Conservation (phyloP, 2,113 vertebrate species). For the Gallinago media region DNA sequence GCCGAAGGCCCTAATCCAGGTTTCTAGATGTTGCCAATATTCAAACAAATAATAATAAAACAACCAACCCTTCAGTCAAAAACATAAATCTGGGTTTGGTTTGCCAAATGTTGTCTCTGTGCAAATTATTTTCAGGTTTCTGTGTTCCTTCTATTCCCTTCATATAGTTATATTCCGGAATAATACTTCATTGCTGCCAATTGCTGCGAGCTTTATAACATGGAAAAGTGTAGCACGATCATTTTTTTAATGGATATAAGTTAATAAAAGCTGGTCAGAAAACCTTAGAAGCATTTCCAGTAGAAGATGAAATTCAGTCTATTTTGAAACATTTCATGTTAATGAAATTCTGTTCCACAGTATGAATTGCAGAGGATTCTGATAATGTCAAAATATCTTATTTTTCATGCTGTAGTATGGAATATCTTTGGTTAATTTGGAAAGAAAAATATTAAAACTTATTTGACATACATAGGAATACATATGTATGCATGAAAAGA, state of each 20-base stretch:
- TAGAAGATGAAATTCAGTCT: background rate
- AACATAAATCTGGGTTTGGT: background rate
- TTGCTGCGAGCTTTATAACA: background rate
- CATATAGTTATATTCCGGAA: background rate
- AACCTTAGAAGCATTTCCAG: conserved; percentile 24
- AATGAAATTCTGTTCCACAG: background rate
- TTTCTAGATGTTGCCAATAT: background rate
- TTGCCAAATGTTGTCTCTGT: background rate
- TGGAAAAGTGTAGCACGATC: background rate
- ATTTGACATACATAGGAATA: background rate
- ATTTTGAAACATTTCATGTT: background rate
- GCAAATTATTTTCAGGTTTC: background rate
- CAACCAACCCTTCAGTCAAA: background rate
- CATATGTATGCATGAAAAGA: background rate
- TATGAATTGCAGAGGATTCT: background rate
- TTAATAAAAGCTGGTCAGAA: conserved; percentile 2
- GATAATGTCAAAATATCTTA: background rate
- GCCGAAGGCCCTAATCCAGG: background rate
- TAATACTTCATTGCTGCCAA: background rate
- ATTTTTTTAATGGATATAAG: background rate
- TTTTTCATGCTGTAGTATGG: background rate
- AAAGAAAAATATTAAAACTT: background rate
- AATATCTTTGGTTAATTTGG: background rate
- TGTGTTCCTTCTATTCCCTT: background rate
- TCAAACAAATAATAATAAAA: background rate